Evolutionary conservation across 2,113 vertebrate genomes (phyloP).

Genomic region (Actenoides lindsayi): DNA sequence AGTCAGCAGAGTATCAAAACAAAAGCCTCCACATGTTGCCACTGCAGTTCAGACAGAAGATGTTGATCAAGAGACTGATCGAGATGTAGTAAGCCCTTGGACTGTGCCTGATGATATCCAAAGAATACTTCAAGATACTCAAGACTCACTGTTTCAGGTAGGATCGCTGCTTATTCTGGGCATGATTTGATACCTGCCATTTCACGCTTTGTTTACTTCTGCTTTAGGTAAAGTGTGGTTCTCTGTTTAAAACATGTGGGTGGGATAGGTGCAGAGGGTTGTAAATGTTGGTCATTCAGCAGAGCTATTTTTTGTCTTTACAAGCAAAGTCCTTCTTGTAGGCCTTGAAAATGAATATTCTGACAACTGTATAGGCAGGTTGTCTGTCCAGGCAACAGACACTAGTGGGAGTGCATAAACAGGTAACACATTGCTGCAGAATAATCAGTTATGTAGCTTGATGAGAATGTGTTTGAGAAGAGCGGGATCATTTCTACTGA

Average conservation of each 20-base stretch:
- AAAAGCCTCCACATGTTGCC: not conserved
- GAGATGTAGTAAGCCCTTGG: conserved; percentile 75
- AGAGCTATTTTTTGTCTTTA: not conserved
- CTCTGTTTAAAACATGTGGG: not conserved
- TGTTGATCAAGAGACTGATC: conserved; percentile 43
- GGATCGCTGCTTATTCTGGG: not conserved
- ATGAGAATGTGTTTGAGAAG: not conserved
- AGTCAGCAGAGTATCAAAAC: not conserved
- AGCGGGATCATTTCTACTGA: not conserved
- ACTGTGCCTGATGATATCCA: conserved; percentile 69
- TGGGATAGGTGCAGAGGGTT: not conserved
- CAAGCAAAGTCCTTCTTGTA: not conserved
- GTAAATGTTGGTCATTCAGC: not conserved
- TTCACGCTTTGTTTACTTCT: not conserved
- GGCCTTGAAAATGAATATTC: not conserved
- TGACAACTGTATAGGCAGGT: not conserved
- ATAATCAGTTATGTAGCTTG: not conserved
- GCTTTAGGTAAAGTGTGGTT: not conserved
- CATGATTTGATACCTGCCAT: not conserved
- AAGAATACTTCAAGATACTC: conserved; percentile 56
- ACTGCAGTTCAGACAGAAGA: not conserved
- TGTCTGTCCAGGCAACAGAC: not conserved
- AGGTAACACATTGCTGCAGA: not conserved
- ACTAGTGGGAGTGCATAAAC: not conserved
- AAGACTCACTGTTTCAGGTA: conserved; percentile 59